Conservation (phyloP, 2,888 invertebrate species). For the Ophonus ardosiacus region DNA sequence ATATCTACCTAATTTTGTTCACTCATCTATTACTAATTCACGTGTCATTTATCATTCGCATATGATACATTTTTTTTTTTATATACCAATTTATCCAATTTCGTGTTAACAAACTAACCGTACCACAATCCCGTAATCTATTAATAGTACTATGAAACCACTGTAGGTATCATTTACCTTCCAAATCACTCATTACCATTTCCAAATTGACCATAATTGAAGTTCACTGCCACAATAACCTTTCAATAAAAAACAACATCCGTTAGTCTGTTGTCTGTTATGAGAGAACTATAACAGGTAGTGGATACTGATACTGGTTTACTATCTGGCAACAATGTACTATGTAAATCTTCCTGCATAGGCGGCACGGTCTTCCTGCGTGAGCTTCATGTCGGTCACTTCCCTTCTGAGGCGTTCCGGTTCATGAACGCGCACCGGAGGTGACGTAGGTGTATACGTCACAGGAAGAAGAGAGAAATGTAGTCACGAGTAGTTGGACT, state of each 20-base stretch:
- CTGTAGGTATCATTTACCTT: background rate
- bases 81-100: background rate
- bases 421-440: constrained; percentile 9
- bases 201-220: background rate
- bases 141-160: background rate
- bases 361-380: constrained; percentile 1
- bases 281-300: background rate
- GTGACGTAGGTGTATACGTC: background rate
- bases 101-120: background rate
- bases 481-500: too few relatives aligned
- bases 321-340: background rate
- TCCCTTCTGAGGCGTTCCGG: constrained; percentile 21
- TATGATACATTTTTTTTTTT: background rate
- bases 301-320: background rate
- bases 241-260: constrained; percentile 20
- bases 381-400: constrained; percentile 4
- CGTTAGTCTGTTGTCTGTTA: background rate
- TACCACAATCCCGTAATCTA: background rate
- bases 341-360: constrained; percentile 23
- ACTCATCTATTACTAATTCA: background rate
- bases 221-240: constrained; percentile 32
- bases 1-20: background rate
- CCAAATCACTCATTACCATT: background rate
- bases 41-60: background rate
- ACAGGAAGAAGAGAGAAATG: background rate